These are phyloP conservation scores for Drosophila imparisetae DNA, from an alignment of 2,888 invertebrate species.

Conservation along the genomic window DNA sequence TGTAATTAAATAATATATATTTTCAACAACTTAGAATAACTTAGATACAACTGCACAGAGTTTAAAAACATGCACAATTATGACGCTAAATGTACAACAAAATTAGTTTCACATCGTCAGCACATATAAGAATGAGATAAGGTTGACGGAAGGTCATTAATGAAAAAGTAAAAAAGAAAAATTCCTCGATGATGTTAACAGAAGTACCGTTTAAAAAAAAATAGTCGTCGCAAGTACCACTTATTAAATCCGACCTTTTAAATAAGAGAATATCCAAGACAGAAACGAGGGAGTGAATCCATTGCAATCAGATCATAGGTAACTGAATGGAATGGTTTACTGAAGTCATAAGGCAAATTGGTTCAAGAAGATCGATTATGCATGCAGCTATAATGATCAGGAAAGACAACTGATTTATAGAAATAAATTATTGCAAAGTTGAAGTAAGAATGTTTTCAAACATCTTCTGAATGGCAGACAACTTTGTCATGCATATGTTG, in stretches of 20 bases:
- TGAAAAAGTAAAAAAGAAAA: neutral
- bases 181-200: neutral
- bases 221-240: too few species aligned
- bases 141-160: neutral
- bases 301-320: neutral
- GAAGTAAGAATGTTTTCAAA: neutral
- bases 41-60: neutral
- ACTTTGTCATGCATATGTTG: neutral
- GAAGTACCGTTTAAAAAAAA: too few species aligned
- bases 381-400: neutral
- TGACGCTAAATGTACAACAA: neutral
- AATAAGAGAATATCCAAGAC: neutral
- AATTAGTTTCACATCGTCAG: neutral
- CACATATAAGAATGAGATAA: neutral
- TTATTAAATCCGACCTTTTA: neutral
- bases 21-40: neutral
- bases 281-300: neutral
- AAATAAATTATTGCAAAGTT: neutral
- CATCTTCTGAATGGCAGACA: neutral
- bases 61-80: neutral
- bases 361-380: neutral
- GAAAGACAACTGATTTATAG: neutral
- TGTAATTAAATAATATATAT: neutral
- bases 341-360: neutral
- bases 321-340: neutral